Conservation (phyloP, 2,113 vertebrate genomes). For the Pampusana beccarii region DNA sequence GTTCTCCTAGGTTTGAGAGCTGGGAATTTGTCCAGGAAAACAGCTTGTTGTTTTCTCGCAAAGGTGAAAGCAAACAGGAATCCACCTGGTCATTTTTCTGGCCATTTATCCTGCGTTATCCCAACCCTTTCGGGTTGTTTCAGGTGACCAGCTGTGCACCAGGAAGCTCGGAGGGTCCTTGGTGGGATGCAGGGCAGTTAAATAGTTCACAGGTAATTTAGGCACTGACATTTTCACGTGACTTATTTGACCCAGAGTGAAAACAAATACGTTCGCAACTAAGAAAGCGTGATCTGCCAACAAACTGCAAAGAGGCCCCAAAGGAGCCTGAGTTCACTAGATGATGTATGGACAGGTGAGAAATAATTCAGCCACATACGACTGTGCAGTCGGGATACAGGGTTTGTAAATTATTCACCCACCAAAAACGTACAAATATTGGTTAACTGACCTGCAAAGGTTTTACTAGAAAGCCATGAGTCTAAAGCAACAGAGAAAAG, state of each 20-base stretch:
- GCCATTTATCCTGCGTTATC: background rate
- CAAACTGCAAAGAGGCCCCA: background rate
- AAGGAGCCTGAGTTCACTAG: background rate
- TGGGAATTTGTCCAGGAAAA: background rate
- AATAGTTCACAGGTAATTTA: constrained; percentile 38
- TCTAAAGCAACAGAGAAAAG: background rate
- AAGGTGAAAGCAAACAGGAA: background rate
- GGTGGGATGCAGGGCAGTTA: background rate
- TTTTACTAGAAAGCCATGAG: background rate
- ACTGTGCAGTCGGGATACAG: background rate
- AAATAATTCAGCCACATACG: background rate
- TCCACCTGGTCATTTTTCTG: background rate
- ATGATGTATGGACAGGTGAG: background rate
- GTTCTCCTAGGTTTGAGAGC: background rate
- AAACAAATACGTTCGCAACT: constrained; percentile 13
- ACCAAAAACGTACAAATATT: background rate
- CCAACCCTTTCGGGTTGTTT: background rate
- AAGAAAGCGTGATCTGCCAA: background rate
- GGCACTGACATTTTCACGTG: constrained; percentile 4
- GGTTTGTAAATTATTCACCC: background rate
- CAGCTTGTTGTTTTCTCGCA: background rate
- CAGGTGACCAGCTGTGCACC: accelerated
- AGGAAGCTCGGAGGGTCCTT: background rate
- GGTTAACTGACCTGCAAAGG: background rate
- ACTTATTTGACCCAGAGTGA: background rate